Percentiles rank a stretch among this genome's conserved stretches.
Evolutionary conservation across 2,888 invertebrate species (phyloP).

Genomic region (Nomada flava): DNA sequence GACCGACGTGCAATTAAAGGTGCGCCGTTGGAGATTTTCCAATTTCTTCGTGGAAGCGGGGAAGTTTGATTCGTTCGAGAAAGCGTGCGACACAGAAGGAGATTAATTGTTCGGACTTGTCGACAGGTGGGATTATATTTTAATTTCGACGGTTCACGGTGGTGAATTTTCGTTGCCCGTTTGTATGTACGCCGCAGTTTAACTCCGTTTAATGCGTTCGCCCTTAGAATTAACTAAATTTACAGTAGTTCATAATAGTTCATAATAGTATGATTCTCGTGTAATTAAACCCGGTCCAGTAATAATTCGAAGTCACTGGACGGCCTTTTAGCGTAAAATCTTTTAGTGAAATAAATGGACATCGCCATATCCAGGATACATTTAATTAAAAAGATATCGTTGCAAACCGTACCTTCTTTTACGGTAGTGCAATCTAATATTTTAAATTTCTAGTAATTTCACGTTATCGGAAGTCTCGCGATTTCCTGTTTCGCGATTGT

Average conservation of each 20-base stretch:
- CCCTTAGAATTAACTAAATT: conserved; percentile 21
- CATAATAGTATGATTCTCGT: conserved; percentile 6
- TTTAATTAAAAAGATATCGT: too few relatives aligned
- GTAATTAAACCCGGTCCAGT: conserved; percentile 48
- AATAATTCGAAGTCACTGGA: background rate
- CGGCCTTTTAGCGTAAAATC: conserved; percentile 41
- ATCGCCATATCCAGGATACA: too few relatives aligned
- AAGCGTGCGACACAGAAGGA: background rate
- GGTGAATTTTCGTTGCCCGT: conserved; percentile 6
- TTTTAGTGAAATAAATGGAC: too few relatives aligned
- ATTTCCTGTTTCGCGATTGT: conserved; percentile 13
- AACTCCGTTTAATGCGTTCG: background rate
- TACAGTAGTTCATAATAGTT: conserved; percentile 21
- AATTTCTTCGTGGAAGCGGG: background rate
- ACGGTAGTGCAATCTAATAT: background rate
- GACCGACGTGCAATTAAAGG: background rate
- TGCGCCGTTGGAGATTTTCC: background rate
- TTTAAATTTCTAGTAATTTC: background rate
- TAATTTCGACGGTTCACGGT: background rate
- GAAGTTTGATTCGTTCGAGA: too few relatives aligned
- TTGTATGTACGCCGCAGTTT: background rate
- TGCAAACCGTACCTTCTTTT: background rate
- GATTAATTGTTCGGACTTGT: background rate
- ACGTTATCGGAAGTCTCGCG: conserved; percentile 14
- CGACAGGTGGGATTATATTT: background rate